phyloP scores from a whole-genome alignment of 2,888 invertebrate genomes.

The Hecatera dysodea region DNA sequence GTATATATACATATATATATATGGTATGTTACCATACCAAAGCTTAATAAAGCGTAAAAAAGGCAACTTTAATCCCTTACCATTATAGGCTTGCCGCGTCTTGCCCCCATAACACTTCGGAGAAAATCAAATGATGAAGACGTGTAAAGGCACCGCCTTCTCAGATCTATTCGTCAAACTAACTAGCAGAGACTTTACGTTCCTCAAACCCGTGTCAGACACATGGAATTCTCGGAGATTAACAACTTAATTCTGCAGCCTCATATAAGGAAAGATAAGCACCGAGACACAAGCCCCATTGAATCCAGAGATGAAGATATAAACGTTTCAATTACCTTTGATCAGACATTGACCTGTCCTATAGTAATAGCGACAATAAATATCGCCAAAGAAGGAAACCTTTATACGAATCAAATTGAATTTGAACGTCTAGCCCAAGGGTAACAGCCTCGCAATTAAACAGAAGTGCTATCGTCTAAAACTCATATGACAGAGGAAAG shows the following conservation, averaged over 20 bases:
- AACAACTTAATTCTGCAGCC: background rate
- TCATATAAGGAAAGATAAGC: background rate
- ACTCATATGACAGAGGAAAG: conserved; percentile 41
- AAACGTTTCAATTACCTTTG: conserved; percentile 25
- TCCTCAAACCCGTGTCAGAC: conserved; percentile 14
- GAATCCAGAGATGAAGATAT: conserved; percentile 1
- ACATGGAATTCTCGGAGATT: conserved; percentile 17
- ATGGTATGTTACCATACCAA: background rate
- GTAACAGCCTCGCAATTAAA: conserved; percentile 43
- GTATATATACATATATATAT: background rate
- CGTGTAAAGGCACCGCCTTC: conserved; percentile 41
- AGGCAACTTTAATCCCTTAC: background rate
- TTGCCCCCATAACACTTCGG: conserved; percentile 23
- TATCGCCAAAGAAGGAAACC: conserved; percentile 16
- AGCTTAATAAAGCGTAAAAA: conserved; percentile 9
- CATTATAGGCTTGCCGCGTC: background rate
- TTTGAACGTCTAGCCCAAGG: conserved; percentile 18
- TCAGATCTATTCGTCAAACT: conserved; percentile 38
- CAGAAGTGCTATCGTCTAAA: conserved; percentile 49
- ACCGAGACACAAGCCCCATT: conserved; percentile 2
- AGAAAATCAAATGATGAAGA: conserved; percentile 50
- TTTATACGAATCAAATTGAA: conserved; percentile 44
- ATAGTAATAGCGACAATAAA: conserved; percentile 13
- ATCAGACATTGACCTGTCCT: background rate
- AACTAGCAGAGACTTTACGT: conserved; percentile 30